Conservation (phyloP, 2,888 invertebrate species). For the Xestia c-nigrum region DNA sequence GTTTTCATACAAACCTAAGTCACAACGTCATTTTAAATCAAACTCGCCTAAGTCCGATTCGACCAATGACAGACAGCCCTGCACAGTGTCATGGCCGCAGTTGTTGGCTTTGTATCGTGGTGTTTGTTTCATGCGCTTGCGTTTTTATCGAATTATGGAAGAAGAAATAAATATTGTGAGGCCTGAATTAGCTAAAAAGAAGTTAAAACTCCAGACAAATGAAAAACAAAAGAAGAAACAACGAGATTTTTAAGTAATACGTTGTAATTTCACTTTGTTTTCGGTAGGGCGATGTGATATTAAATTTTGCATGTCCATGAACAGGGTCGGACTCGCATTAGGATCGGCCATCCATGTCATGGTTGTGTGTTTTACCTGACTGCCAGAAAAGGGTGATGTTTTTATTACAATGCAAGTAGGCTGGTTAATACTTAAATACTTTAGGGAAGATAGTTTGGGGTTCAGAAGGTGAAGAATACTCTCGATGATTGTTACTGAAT, state of each 20-base stretch:
- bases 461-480: too few relatives aligned
- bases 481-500: too few relatives aligned
- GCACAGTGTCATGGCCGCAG: conserved; percentile 41
- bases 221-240: conserved; percentile 33
- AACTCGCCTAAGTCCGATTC: conserved; percentile 37
- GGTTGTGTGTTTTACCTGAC: conserved; percentile 41
- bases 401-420: conserved; percentile 37
- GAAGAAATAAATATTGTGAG: conserved; percentile 39
- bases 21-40: conserved; percentile 36
- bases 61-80: conserved; percentile 40
- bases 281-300: conserved; percentile 37
- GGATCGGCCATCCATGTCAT: conserved; percentile 33
- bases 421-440: conserved; percentile 41
- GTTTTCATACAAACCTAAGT: conserved; percentile 39
- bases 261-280: conserved; percentile 41
- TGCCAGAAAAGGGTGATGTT: conserved; percentile 38
- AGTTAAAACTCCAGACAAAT: conserved; percentile 37
- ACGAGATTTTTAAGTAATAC: conserved; percentile 32
- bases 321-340: conserved; percentile 34
- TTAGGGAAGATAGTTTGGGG: too few relatives aligned
- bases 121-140: conserved; percentile 42
- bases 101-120: conserved; percentile 41
- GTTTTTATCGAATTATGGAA: conserved; percentile 39
- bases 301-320: conserved; percentile 33
- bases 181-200: conserved; percentile 43